Percentiles rank a stretch among this genome's conserved stretches.
Evolutionary conservation across 2,113 vertebrate species (phyloP).

Genomic region (Bagarius yarrelli): DNA sequence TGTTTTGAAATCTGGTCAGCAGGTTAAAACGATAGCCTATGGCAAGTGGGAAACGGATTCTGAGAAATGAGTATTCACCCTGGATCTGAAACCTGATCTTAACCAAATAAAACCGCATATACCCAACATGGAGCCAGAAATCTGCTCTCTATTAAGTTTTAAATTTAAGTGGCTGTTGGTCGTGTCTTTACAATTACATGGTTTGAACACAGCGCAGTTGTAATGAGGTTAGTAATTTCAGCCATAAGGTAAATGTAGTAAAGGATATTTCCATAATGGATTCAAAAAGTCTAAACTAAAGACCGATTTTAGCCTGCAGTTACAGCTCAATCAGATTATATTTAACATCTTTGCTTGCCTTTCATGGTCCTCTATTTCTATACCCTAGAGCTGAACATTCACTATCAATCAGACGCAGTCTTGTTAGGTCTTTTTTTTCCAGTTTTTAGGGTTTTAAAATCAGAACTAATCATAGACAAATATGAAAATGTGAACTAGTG

Average conservation of each 20-base stretch:
- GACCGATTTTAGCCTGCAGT: background rate
- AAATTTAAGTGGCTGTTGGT: background rate
- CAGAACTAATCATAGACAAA: background rate
- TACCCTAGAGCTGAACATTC: background rate
- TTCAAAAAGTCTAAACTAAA: background rate
- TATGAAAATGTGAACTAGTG: background rate
- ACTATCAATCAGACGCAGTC: no score
- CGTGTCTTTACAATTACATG: background rate
- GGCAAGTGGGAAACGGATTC: background rate
- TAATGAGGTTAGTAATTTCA: background rate
- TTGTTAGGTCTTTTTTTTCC: background rate
- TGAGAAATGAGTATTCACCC: background rate
- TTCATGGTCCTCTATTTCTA: background rate
- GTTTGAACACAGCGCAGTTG: background rate
- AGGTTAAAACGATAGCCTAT: constrained; percentile 4
- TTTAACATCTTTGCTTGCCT: background rate
- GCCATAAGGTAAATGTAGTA: background rate
- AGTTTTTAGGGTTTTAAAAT: background rate
- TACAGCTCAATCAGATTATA: background rate
- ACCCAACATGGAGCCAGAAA: background rate
- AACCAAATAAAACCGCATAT: background rate
- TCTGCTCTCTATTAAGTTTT: background rate
- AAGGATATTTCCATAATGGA: background rate
- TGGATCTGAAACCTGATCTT: constrained; percentile 7
- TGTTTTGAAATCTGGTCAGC: constrained; percentile 1